Evolutionary conservation across 2,113 vertebrate species (phyloP).

Genomic region (Ailurus styani): DNA sequence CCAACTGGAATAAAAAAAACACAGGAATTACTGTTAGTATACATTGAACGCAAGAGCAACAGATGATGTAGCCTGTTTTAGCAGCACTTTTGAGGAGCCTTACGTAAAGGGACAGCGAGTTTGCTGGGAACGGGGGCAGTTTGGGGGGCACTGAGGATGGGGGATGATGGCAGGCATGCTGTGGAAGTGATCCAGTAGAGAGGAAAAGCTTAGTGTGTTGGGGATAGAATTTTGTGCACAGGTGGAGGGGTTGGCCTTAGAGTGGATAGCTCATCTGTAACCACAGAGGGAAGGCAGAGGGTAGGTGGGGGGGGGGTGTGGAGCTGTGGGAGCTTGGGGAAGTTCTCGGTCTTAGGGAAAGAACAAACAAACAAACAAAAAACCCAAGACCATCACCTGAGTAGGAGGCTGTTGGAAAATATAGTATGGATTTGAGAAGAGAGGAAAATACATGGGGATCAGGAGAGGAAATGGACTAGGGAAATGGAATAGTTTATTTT

Average conservation of each 20-base stretch:
- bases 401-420: too few relatives aligned
- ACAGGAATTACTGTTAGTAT: neutral
- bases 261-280: neutral
- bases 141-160: neutral
- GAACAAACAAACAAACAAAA: too few relatives aligned
- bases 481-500: too few relatives aligned
- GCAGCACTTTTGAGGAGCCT: neutral
- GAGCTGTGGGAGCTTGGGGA: neutral
- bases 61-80: neutral
- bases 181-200: too few relatives aligned
- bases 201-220: too few relatives aligned
- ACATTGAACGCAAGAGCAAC: neutral
- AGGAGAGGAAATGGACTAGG: too few relatives aligned
- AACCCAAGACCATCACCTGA: too few relatives aligned
- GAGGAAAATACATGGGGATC: too few relatives aligned
- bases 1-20: neutral
- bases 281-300: neutral
- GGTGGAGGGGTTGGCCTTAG: neutral
- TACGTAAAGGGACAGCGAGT: neutral
- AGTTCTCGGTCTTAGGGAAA: neutral
- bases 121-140: neutral
- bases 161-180: neutral
- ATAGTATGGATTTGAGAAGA: too few relatives aligned
- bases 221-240: neutral
- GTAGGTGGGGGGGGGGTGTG: neutral